A percentile compares a stretch with the other conserved stretches of the same genome.
phyloP scores from a whole-genome alignment of 2,113 vertebrate genomes.

The Alethe castanea region DNA sequence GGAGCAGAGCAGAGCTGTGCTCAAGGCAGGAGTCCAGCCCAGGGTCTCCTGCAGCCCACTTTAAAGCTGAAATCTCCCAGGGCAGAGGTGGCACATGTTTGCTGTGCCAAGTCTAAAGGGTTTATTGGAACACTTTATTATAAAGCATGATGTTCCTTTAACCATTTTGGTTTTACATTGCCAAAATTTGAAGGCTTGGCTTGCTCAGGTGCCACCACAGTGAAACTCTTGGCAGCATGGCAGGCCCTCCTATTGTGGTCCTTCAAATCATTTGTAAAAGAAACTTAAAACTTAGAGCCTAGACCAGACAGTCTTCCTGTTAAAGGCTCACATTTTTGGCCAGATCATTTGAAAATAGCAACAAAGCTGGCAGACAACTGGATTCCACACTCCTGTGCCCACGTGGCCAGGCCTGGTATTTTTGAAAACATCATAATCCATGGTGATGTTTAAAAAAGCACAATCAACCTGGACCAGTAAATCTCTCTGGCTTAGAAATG shows the following conservation, averaged over 20 bases:
- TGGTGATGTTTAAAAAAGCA: not conserved
- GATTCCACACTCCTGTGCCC: not conserved
- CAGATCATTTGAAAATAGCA: not conserved
- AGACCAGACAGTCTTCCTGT: not conserved
- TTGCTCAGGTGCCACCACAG: not conserved
- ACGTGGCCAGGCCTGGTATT: not conserved
- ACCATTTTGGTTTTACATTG: not conserved
- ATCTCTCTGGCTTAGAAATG: not conserved
- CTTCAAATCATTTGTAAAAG: not conserved
- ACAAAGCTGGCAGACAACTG: not conserved
- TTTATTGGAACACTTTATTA: not conserved
- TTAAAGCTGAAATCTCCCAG: not conserved
- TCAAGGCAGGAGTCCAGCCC: not conserved
- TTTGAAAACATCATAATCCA: not conserved
- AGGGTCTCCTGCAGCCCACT: not conserved
- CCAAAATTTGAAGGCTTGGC: not conserved
- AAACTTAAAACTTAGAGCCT: not conserved
- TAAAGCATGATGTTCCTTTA: not conserved
- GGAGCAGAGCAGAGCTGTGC: not conserved
- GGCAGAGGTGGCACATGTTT: not conserved
- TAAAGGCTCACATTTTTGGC: not conserved
- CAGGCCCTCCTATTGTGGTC: accelerated
- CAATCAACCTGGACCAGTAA: not conserved
- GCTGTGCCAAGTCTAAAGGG: not conserved
- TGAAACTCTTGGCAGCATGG: not conserved